Evolutionary conservation across 2,888 invertebrate species (phyloP), one percentile per base, ranked within the genome.

Genomic region (Pyrgus malvae): DNA sequence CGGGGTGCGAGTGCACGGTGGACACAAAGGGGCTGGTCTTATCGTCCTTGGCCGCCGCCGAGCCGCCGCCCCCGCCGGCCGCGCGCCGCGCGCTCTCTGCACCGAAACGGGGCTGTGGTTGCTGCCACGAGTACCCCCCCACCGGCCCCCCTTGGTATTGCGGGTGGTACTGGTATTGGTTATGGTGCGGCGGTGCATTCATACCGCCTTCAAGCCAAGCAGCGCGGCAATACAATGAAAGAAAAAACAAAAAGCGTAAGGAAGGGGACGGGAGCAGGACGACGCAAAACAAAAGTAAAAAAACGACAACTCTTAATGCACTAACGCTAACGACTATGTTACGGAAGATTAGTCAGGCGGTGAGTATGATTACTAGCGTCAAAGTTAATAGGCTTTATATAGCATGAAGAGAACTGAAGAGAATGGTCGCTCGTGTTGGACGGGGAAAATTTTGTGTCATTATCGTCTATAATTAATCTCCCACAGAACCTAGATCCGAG

Each of bases 1-100:
- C 95, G 31, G 98, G 96, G 89, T 98, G 97, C 37, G 97, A 97
- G 91, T 97, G 97, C 62, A 95, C 93, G 46, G 96, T 95, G 59
- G 95, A 94, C 42, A 96, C 91, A 83, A 98, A 98, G 14, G 98
- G 98, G 79, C 95, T 97, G 63, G 95, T 93, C 77, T 93, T 92
- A 68, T 93, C 93, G 67, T 93, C 93, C 69, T 92, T 92, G 57
- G 67, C 77, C 11, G 76, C 61, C 38, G 70, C 62, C 60, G 70
- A 68, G 21, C 65, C 67, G 54, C 74, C 73, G 54, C 73, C 71
- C 42, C 78, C 70, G 54, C 63, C 56, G 25, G 55, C 59, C 17
- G 83, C 64, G 61, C 88, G 80, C 57, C 89, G 70, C 62, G 82
- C 65, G 81, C 91, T 75, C 78, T 90, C 90, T 90, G 89, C 86